Percentiles rank a stretch among this genome's conserved stretches.
These are phyloP conservation scores for Lepidurus apus DNA, from an alignment of 1,140 invertebrate species.

Conservation along the genomic window DNA sequence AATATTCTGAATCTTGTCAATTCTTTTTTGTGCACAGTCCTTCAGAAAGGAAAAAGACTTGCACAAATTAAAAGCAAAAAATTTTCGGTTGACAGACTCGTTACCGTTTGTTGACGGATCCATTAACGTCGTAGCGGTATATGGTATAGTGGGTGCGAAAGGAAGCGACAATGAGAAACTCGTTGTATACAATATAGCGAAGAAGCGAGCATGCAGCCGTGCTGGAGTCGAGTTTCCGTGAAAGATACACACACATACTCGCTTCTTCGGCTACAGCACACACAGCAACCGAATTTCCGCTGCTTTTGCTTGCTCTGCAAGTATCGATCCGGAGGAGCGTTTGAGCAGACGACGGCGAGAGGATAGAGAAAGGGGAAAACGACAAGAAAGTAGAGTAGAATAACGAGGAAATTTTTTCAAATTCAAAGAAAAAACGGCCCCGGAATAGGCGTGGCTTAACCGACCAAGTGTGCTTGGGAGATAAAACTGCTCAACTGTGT, in stretches of 20 bases:
- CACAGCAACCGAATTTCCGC: conserved; percentile 9
- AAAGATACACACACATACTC: not conserved
- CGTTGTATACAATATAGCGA: not conserved
- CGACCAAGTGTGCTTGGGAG: not conserved
- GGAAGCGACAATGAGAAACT: not conserved
- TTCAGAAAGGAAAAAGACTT: not conserved
- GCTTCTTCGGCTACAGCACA: not conserved
- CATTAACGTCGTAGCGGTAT: not conserved
- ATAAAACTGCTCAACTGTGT: not conserved
- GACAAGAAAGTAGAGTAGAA: conserved; percentile 1
- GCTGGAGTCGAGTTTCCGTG: not conserved
- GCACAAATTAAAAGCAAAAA: not conserved
- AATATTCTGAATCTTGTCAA: not conserved
- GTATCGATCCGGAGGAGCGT: not conserved
- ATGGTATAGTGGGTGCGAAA: not conserved
- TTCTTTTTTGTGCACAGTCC: not conserved
- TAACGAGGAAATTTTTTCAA: not conserved
- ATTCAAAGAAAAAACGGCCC: not conserved
- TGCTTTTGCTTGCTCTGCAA: not conserved
- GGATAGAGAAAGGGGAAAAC: not conserved
- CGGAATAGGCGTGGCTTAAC: not conserved
- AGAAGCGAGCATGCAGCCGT: not conserved
- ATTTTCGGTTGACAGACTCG: not conserved
- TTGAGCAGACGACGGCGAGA: conserved; percentile 8
- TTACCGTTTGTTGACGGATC: conserved; percentile 9